Percentiles rank a stretch among this genome's conserved stretches.
phyloP scores from a whole-genome alignment of 2,888 invertebrate genomes.

The Boloria selene region DNA sequence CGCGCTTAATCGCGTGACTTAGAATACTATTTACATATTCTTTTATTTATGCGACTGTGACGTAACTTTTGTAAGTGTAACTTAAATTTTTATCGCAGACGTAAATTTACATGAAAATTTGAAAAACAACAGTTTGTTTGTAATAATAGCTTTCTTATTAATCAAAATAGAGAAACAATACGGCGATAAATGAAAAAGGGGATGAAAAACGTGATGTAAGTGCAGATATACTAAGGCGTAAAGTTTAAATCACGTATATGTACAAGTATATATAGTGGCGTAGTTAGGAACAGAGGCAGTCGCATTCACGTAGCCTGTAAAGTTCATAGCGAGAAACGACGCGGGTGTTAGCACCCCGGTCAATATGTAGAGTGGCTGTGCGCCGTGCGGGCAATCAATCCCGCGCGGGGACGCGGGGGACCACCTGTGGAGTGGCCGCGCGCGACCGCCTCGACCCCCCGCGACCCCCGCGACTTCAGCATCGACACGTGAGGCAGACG shows the following conservation, averaged over 20 bases:
- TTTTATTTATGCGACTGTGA: constrained; percentile 52
- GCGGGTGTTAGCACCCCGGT: constrained; percentile 76
- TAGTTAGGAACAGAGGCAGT: constrained; percentile 34
- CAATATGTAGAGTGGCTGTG: constrained; percentile 81
- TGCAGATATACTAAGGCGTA: constrained; percentile 6
- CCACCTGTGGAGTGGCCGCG: constrained; percentile 68
- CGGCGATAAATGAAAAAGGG: background rate
- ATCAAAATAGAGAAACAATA: background rate
- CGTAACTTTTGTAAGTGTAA: constrained; percentile 30
- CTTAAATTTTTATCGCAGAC: constrained; percentile 20
- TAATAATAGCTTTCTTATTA: background rate
- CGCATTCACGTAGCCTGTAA: constrained; percentile 60
- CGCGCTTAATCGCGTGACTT: constrained; percentile 65
- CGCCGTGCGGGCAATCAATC: constrained; percentile 78
- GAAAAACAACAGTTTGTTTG: background rate
- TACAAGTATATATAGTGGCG: constrained; percentile 20
- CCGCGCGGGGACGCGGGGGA: constrained; percentile 57
- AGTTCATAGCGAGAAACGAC: constrained; percentile 69
- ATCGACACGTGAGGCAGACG: constrained; percentile 80
- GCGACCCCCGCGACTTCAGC: constrained; percentile 50
- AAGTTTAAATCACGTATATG: constrained; percentile 4
- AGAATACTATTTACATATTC: constrained; percentile 70
- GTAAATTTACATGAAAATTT: constrained; percentile 16
- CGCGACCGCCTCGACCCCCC: constrained; percentile 47
- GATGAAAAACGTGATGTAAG: constrained; percentile 4